Conservation (phyloP, 2,888 invertebrate genomes). For the Aromia moschata region DNA sequence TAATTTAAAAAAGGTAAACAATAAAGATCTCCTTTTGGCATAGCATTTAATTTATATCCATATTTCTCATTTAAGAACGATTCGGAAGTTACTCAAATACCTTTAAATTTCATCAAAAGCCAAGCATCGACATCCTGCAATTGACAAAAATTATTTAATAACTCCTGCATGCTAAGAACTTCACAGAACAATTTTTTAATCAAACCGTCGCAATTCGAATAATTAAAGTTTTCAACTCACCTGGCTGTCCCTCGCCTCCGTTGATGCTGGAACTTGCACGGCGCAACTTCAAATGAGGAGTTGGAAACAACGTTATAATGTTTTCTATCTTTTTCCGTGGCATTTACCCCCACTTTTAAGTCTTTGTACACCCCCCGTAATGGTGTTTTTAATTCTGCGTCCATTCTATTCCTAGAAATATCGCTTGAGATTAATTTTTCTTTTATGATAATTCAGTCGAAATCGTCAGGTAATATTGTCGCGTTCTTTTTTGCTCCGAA, state of each 20-base stretch:
- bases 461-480: conserved; percentile 14
- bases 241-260: conserved; percentile 38
- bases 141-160: conserved; percentile 2
- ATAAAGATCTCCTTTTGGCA: too few relatives aligned
- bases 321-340: conserved; percentile 49
- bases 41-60: too few relatives aligned
- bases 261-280: conserved; percentile 50
- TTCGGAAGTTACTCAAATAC: neutral
- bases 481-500: neutral
- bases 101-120: too few relatives aligned
- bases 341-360: conserved; percentile 50
- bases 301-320: conserved; percentile 41
- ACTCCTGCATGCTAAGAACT: neutral
- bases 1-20: too few relatives aligned
- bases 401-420: conserved; percentile 31
- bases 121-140: neutral
- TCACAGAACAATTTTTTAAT: conserved; percentile 14
- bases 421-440: conserved; percentile 37
- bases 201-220: conserved; percentile 10
- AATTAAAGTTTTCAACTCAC: conserved; percentile 41
- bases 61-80: too few relatives aligned
- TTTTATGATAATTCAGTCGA: conserved; percentile 31
- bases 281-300: conserved; percentile 54
- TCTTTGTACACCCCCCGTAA: conserved; percentile 47
- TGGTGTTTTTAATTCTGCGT: conserved; percentile 29